Percentiles rank a stretch among this genome's conserved stretches.
phyloP scores from a whole-genome alignment of 2,113 vertebrate genomes.

The Sinocyclocheilus anshuiensis region DNA sequence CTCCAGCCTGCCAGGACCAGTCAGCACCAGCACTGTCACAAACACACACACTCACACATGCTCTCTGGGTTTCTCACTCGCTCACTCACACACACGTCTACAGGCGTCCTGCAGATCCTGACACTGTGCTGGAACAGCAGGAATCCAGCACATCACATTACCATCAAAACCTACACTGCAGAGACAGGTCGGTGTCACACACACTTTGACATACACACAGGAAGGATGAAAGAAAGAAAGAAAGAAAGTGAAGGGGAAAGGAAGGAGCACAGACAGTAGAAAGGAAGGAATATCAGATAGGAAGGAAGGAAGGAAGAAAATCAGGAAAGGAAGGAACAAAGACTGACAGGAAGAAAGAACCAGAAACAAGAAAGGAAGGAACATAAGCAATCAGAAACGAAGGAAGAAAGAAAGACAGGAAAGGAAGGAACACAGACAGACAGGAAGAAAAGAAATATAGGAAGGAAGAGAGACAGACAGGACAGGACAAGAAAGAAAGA shows the following conservation, averaged over 20 bases:
- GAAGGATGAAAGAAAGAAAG: not conserved
- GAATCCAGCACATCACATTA: conserved; percentile 74
- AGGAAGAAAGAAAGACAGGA: not conserved
- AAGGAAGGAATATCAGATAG: no score
- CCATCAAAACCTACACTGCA: conserved; percentile 67
- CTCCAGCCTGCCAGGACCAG: conserved; percentile 66
- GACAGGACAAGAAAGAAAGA: no score
- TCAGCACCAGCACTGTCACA: conserved; percentile 66
- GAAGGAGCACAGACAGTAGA: conserved; percentile 53
- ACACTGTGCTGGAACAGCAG: conserved; percentile 72
- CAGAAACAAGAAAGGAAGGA: not conserved
- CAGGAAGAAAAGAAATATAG: not conserved
- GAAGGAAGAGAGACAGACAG: no score
- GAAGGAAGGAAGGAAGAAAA: not conserved
- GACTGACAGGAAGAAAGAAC: not conserved
- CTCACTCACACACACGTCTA: conserved; percentile 50
- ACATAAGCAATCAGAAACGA: no score
- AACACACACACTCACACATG: conserved; percentile 50
- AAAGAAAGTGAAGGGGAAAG: conserved; percentile 19
- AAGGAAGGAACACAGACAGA: not conserved
- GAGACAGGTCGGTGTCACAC: conserved; percentile 16
- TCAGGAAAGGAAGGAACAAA: conserved; percentile 35
- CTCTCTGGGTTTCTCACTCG: conserved; percentile 39
- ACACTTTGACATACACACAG: conserved; percentile 25
- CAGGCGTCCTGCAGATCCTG: conserved; percentile 66